phyloP scores from a whole-genome alignment of 2,797 vertebrate genomes.

The Coendou prehensilis region DNA sequence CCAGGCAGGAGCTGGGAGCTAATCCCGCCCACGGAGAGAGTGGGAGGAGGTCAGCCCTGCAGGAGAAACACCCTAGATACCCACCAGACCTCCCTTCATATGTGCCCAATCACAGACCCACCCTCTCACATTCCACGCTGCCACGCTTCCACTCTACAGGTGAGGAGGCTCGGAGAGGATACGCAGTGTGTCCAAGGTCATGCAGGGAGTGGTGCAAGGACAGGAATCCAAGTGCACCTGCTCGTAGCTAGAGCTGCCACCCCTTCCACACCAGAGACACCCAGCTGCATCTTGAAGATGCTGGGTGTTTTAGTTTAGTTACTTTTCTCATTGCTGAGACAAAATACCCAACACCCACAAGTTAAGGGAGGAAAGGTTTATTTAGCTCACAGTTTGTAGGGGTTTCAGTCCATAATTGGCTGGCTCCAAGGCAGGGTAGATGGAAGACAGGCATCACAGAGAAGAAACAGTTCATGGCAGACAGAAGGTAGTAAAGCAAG shows the following conservation, averaged over 20 bases:
- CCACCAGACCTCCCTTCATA: not conserved
- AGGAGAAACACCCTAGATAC: not conserved
- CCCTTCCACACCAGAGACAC: not conserved
- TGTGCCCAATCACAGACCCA: no score
- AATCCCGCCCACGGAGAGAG: not conserved
- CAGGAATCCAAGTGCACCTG: not conserved
- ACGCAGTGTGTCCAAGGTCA: not conserved
- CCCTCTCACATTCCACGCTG: not conserved
- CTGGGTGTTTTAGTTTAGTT: not conserved
- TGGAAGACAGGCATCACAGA: not conserved
- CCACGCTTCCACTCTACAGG: not conserved
- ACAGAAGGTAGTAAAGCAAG: not conserved
- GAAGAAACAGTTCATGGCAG: not conserved
- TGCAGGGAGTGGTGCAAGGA: not conserved
- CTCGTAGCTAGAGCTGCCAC: not conserved
- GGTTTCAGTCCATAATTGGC: not conserved
- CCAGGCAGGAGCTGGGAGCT: not conserved
- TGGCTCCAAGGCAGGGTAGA: not conserved
- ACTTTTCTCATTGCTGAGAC: not conserved
- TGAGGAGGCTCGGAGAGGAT: not conserved
- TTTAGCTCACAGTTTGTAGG: not conserved
- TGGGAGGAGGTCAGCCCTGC: not conserved
- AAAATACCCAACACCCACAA: not conserved
- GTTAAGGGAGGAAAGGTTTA: not conserved
- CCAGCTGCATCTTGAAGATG: not conserved